Evolutionary conservation across 2,113 vertebrate species (phyloP), one percentile per base, ranked within the genome.

Genomic region (Oreochromis aureus): DNA sequence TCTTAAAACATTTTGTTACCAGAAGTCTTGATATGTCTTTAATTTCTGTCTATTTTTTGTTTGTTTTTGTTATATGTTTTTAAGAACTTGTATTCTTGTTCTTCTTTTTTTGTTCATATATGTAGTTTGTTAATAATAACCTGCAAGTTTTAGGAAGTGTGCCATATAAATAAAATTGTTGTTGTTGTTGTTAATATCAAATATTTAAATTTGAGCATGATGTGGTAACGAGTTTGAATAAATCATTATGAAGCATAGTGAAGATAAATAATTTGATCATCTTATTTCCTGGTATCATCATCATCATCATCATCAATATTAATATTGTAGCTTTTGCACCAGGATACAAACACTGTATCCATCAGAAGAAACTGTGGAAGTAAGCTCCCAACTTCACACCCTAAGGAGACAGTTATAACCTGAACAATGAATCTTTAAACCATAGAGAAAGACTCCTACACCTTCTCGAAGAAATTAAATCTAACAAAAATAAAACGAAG

Each of bases 391-490:
- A 78, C 71, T 32, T 78, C 6, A 58, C 7, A 56, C 55, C 24
- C 54, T 24, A 36, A 55, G 78, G 32, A 76, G 7, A 90, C 88
- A 89, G 78, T 87, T 87, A 90, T 59, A 10, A 73, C 27, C 34
- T 61, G 19, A 41, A 90, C 24, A 84, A 80, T 82, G 22, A 91
- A 73, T 69, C n/a, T 30, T 3, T 76, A 83, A 89, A 58, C 34
- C 41, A 48, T 7, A 1, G 8, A 41, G 63, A 91, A 69, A 82
- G 34, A 84, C 85, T 84, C 79, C 80, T 19, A 80, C 91, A 87
- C 55, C 46, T 76, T 55, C 63, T 66, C 4, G 3, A 53, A 90
- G 56, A 81, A 87, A 93, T 87, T 53, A 79, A 36, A 84, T 86
- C 16, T 80, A 78, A 16, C 83, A 69, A 59, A 63, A 71, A 56